phyloP scores from a whole-genome alignment of 1,140 invertebrate species.

The Phymastichus coffea region DNA sequence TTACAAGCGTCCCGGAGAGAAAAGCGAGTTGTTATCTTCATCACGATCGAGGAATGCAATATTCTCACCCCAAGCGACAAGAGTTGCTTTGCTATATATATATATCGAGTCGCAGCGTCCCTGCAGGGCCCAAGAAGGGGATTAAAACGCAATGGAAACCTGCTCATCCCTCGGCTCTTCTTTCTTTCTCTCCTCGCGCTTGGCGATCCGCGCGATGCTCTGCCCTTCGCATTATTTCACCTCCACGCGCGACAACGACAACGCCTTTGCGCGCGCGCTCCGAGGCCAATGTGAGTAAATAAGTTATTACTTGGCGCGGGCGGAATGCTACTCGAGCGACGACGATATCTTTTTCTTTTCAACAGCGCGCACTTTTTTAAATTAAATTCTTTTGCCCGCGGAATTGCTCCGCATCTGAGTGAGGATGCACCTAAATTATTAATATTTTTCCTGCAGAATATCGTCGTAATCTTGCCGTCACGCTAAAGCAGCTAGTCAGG shows the following conservation, averaged over 20 bases:
- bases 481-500: too few species aligned
- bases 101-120: not conserved
- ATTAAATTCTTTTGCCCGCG: slow-evolving; percentile 22
- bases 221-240: slow-evolving; percentile 24
- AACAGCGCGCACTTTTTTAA: slow-evolving; percentile 10
- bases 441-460: not conserved
- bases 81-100: slow-evolving; percentile 32
- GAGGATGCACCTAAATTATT: not conserved
- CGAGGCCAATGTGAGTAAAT: slow-evolving; percentile 21
- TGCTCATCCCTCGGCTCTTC: not conserved
- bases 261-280: not conserved
- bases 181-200: not conserved
- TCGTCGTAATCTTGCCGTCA: not conserved
- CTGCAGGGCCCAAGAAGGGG: slow-evolving; percentile 26
- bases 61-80: slow-evolving; percentile 41
- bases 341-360: slow-evolving; percentile 5
- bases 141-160: slow-evolving; percentile 53
- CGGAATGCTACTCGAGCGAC: not conserved
- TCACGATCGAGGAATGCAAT: slow-evolving; percentile 45
- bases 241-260: not conserved
- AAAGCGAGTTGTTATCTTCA: slow-evolving; percentile 35
- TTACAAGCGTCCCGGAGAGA: not conserved
- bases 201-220: not conserved
- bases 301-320: slow-evolving; percentile 24
- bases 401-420: not conserved